Conservation (phyloP, 2,888 invertebrate genomes). For the Anoplius nigerrimus region DNA sequence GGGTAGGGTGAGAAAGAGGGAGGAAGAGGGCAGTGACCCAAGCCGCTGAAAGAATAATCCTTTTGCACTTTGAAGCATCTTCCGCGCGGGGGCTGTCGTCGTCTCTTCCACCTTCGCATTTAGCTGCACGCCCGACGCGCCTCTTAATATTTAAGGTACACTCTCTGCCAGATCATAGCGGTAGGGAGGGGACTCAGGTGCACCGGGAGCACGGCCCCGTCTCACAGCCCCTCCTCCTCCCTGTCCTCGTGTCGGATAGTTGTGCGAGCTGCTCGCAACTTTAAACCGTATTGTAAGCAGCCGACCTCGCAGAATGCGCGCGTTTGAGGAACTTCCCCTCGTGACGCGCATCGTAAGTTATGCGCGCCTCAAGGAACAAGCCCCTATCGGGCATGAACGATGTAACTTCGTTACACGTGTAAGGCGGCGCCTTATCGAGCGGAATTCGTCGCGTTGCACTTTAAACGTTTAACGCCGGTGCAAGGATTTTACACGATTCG, state of each 20-base stretch:
- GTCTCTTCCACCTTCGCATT: not conserved
- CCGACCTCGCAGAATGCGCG: too few relatives aligned
- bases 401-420: too few relatives aligned
- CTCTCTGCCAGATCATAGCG: constrained; percentile 16
- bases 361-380: too few relatives aligned
- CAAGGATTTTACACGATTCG: too few relatives aligned
- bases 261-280: too few relatives aligned
- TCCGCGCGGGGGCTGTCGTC: not conserved
- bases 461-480: too few relatives aligned
- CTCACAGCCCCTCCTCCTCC: not conserved
- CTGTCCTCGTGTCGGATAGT: not conserved
- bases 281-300: too few relatives aligned
- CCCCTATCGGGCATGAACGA: too few relatives aligned
- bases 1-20: not conserved
- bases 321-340: too few relatives aligned
- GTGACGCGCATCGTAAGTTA: too few relatives aligned
- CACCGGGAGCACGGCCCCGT: not conserved
- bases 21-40: constrained; percentile 24
- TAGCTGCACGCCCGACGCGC: constrained; percentile 14
- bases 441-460: too few relatives aligned
- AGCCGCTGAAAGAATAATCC: constrained; percentile 39
- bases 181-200: constrained; percentile 4
- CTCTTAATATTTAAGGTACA: constrained; percentile 35
- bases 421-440: too few relatives aligned
- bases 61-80: constrained; percentile 39